Percentiles rank a stretch among this genome's conserved stretches.
phyloP scores from a whole-genome alignment of 2,113 vertebrate genomes.

The Xiphophorus hellerii region DNA sequence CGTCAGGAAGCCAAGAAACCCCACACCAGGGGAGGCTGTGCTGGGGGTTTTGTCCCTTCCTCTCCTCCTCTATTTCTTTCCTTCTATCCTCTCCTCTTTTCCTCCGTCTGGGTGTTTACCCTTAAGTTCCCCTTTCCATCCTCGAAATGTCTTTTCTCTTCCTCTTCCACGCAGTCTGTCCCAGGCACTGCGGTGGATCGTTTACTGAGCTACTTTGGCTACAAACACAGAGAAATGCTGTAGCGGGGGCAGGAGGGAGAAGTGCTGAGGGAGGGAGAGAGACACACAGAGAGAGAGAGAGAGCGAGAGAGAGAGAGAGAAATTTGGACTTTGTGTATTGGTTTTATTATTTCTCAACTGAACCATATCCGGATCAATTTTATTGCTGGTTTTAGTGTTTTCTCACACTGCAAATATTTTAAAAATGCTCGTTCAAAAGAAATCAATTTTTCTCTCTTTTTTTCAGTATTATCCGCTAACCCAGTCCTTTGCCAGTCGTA shows the following conservation, averaged over 20 bases:
- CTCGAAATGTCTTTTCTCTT: constrained; percentile 64
- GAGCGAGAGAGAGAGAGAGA: background rate
- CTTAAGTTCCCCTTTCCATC: constrained; percentile 67
- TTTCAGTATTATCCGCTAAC: background rate
- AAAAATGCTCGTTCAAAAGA: background rate
- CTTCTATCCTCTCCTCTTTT: background rate
- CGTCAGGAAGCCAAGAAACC: constrained; percentile 65
- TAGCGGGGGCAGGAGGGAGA: constrained; percentile 34
- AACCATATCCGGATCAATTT: too few species aligned
- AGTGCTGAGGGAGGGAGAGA: constrained; percentile 27
- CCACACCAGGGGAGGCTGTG: constrained; percentile 58
- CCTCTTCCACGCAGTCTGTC: constrained; percentile 67
- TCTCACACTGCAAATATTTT: background rate
- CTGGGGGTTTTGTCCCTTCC: constrained; percentile 45
- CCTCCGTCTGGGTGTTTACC: constrained; percentile 39
- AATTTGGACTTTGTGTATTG: background rate
- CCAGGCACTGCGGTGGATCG: constrained; percentile 77
- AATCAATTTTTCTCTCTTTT: background rate
- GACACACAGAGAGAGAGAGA: background rate
- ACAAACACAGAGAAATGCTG: constrained; percentile 47
- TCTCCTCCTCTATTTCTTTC: constrained; percentile 16
- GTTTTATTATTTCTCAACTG: background rate
- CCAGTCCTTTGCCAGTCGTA: background rate
- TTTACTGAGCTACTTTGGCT: constrained; percentile 65
- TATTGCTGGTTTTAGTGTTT: too few species aligned